phyloP scores from a whole-genome alignment of 2,113 vertebrate species.

The Trogon surrucura region DNA sequence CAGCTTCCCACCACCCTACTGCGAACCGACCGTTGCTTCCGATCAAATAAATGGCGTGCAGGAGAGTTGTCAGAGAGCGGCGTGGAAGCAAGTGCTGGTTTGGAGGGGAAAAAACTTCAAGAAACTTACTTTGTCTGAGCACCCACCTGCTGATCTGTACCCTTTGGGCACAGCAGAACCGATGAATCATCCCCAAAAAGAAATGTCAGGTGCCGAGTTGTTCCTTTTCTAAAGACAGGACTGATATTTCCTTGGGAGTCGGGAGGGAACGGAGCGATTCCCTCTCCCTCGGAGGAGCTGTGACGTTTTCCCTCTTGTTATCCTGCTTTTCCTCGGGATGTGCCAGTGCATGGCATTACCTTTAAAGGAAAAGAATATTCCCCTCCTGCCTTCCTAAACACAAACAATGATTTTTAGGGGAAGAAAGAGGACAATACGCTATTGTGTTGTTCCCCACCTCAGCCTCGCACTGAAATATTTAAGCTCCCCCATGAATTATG shows the following conservation, averaged over 20 bases:
- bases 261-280: fast-evolving
- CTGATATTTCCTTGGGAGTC: neutral
- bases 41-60: fast-evolving
- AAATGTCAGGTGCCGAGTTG: fast-evolving
- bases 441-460: neutral
- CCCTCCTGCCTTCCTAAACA: neutral
- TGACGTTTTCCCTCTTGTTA: neutral
- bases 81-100: neutral
- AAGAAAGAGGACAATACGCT: neutral
- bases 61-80: fast-evolving
- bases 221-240: neutral
- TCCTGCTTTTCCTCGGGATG: neutral
- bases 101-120: fast-evolving
- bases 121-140: neutral
- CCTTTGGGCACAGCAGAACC: neutral
- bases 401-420: neutral
- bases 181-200: neutral
- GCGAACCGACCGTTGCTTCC: fast-evolving
- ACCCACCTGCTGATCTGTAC: neutral
- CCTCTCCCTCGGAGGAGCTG: neutral
- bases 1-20: neutral
- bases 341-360: neutral
- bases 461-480: conserved; percentile 49
- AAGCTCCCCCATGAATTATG: conserved; percentile 61
- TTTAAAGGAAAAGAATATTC: neutral